Percentiles rank a stretch among this genome's conserved stretches.
Conservation (phyloP, 2,113 vertebrate species). For the Vombatus ursinus region DNA sequence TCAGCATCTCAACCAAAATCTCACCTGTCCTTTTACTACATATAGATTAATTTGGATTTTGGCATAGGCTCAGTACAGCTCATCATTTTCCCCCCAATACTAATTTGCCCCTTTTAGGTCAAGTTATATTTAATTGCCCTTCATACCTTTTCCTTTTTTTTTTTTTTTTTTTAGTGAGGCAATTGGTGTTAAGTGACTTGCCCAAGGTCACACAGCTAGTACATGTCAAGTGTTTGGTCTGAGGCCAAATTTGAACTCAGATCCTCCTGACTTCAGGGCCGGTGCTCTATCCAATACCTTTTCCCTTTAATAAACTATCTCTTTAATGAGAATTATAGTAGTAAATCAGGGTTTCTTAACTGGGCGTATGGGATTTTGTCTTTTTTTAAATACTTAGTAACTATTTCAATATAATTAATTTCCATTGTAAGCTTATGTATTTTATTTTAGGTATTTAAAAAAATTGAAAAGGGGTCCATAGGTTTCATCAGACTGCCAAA, state of each 20-base stretch:
- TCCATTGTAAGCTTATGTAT: background rate
- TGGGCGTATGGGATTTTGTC: background rate
- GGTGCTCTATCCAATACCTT: too few species aligned
- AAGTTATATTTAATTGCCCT: background rate
- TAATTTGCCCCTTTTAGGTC: background rate
- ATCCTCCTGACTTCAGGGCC: too few species aligned
- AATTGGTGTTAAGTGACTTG: too few species aligned
- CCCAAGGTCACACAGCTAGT: too few species aligned
- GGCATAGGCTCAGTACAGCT: background rate
- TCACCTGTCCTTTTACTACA: background rate
- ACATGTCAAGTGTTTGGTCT: too few species aligned
- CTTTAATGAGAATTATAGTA: background rate
- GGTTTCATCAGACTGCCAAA: background rate
- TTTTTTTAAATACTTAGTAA: background rate
- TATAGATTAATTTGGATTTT: background rate
- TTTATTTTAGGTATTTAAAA: background rate
- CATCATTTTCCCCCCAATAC: background rate
- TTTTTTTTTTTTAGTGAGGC: too few species aligned
- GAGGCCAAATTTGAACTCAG: too few species aligned
- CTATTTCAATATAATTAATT: background rate
- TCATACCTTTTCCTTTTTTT: background rate
- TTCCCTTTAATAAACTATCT: background rate
- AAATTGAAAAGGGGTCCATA: background rate
- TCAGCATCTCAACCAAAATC: background rate
- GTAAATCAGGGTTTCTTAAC: background rate